phyloP scores from a whole-genome alignment of 2,888 invertebrate genomes.

The Slavum lentiscoides region DNA sequence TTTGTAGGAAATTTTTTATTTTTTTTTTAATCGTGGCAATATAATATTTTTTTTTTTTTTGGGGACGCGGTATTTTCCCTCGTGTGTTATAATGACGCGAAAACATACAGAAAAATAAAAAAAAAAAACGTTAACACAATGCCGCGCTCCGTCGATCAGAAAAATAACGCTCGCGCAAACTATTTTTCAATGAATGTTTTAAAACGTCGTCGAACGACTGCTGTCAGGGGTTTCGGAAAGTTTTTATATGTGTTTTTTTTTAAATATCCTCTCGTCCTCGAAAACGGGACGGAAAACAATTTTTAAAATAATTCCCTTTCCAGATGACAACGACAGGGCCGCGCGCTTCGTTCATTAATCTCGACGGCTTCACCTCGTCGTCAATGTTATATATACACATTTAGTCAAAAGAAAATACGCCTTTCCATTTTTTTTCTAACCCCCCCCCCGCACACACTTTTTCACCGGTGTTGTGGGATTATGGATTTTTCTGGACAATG shows the following conservation, averaged over 20 bases:
- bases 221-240: conserved; percentile 6
- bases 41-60: too few relatives aligned
- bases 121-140: conserved; percentile 1
- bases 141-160: background rate
- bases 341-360: conserved; percentile 33
- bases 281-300: conserved; percentile 13
- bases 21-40: too few relatives aligned
- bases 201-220: conserved; percentile 1
- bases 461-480: background rate
- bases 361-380: conserved; percentile 31
- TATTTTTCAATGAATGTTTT: conserved; percentile 30
- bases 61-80: too few relatives aligned
- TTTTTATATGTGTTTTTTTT: background rate
- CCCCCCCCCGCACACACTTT: background rate
- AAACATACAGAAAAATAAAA: too few relatives aligned
- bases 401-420: conserved; percentile 29
- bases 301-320: conserved; percentile 13
- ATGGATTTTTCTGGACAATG: conserved; percentile 37
- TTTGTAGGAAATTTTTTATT: too few relatives aligned
- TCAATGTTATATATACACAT: conserved; percentile 38
- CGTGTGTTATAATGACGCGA: background rate
- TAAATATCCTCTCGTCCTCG: background rate
- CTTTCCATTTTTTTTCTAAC: background rate
- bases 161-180: conserved; percentile 6
- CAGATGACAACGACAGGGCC: conserved; percentile 22